Percentiles rank a stretch among this genome's conserved stretches.
Evolutionary conservation across 2,113 vertebrate species (phyloP).

Genomic region (Grus americana): DNA sequence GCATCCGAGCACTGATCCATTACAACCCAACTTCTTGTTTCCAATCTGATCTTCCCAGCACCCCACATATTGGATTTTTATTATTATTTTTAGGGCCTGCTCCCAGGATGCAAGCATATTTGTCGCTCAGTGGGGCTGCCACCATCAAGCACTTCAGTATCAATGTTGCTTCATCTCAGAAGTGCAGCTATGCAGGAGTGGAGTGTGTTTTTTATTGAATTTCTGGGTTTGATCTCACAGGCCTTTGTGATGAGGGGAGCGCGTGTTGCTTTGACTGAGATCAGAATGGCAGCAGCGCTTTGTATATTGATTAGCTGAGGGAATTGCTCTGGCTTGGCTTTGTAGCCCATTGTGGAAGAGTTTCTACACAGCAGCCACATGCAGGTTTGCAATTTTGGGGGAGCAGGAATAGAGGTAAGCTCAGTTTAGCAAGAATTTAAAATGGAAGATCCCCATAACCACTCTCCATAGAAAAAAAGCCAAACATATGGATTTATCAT

Average conservation of each 20-base stretch:
- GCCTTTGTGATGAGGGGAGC: not conserved
- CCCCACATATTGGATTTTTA: not conserved
- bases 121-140: not conserved
- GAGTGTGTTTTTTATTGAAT: not conserved
- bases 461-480: not conserved
- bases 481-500: not conserved
- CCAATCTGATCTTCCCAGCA: not conserved
- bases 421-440: not conserved
- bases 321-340: not conserved
- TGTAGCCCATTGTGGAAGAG: not conserved
- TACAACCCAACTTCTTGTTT: not conserved
- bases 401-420: not conserved
- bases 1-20: not conserved
- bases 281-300: constrained; percentile 36
- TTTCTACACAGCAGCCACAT: not conserved
- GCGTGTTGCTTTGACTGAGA: not conserved
- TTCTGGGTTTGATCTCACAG: constrained; percentile 12
- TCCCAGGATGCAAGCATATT: not conserved
- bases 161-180: not conserved
- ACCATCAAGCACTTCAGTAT: not conserved
- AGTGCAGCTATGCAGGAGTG: not conserved
- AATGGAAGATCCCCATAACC: not conserved
- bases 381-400: not conserved
- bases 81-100: not conserved
- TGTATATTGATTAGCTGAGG: constrained; percentile 37